Evolutionary conservation across 1,140 invertebrate species (phyloP), one percentile per base, ranked within the genome.

Genomic region (Brachionus plicatilis): DNA sequence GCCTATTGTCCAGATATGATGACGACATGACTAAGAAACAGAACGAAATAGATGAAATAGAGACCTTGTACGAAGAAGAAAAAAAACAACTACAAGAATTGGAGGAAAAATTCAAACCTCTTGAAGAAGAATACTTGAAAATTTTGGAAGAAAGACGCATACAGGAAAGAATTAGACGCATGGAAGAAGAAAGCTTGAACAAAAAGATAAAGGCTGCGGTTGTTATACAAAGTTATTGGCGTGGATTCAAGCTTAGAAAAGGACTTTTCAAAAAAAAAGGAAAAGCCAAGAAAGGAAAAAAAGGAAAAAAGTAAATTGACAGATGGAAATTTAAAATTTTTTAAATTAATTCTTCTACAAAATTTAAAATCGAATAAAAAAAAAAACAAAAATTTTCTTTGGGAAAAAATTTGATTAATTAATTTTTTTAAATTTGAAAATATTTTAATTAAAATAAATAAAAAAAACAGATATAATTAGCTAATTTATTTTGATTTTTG

Each of bases 1-100:
- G 53, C 9, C 27, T 68, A 11, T 50, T 84, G 43, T 29, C 45
- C 24, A 20, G 66, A 29, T 84, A 53, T 33, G 82, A 84, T 56
- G 66, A 84, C 20, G 82, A 84, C 14, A 84, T 84, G 82, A 84
- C 45, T 17, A 72, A 84, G 17, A 84, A 84, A 84, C 82, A 84
- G 47, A 60, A 72, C 14, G 66, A 84, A 56, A n/a, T 70, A 6
- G 82, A 84, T 45, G 82, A 84, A 84, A 70, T 84, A 27, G 65
- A 72, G 43, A 66, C 41, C 6, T 68, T 72, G 24, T 84, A 84
- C 27, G 82, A 84, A 70, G 68, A 75, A 11, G 65, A 84, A 43
- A 70, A 84, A 14, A 84, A 70, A 68, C 65, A 84, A 84, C 70
- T 70, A 27, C 27, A 70, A n/a, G 60, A 70, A 75, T 50, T 84